These are phyloP conservation scores for Acronicta alni DNA, from an alignment of 2,888 invertebrate genomes.

Conservation along the genomic window DNA sequence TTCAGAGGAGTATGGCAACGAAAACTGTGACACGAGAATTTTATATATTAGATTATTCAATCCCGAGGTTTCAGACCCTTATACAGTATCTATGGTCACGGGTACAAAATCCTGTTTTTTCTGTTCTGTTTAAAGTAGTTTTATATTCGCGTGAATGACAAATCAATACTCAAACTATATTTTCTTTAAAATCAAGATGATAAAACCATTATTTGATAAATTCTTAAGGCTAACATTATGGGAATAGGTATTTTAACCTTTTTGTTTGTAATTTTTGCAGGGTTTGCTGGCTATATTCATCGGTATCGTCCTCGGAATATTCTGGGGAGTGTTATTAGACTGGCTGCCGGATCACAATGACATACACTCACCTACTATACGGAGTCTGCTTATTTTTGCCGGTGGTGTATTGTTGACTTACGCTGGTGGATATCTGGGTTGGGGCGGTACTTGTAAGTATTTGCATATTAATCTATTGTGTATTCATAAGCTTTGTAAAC, in stretches of 20 bases:
- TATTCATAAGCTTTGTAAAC: slow-evolving; percentile 10
- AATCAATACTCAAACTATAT: slow-evolving; percentile 42
- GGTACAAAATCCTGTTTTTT: too few species aligned
- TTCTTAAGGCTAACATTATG: slow-evolving; percentile 48
- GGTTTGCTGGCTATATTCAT: slow-evolving; percentile 79
- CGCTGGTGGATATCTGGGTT: slow-evolving; percentile 75
- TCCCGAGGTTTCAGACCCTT: too few species aligned
- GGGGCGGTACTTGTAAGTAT: slow-evolving; percentile 84
- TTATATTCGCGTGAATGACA: too few species aligned
- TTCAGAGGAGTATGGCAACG: too few species aligned
- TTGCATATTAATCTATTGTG: slow-evolving; percentile 28
- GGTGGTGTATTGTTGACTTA: slow-evolving; percentile 79
- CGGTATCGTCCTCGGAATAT: slow-evolving; percentile 77
- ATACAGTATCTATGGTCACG: too few species aligned
- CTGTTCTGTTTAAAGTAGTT: too few species aligned
- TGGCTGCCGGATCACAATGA: slow-evolving; percentile 79
- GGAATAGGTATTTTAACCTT: slow-evolving; percentile 39
- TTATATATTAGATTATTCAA: too few species aligned
- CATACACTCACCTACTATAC: slow-evolving; percentile 77
- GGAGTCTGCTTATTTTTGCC: slow-evolving; percentile 78
- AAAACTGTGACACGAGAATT: too few species aligned
- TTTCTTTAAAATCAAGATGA: slow-evolving; percentile 53
- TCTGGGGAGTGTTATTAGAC: slow-evolving; percentile 81
- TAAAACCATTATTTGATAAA: too few species aligned
- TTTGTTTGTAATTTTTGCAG: slow-evolving; percentile 66